Conservation (phyloP, 2,797 vertebrate species). For the Sebastes glaucus region DNA sequence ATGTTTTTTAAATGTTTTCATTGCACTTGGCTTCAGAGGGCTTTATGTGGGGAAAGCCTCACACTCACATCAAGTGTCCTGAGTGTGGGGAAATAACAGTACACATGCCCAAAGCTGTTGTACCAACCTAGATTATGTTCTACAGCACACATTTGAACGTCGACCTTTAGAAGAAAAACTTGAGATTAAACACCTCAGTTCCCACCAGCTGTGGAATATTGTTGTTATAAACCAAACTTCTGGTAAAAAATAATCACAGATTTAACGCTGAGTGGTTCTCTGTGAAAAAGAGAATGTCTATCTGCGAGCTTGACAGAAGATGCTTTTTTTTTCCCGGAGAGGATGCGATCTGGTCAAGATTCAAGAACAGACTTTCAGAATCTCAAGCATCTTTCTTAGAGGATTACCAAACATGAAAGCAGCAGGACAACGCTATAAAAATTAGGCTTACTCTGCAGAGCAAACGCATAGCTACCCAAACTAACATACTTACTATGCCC, state of each 20-base stretch:
- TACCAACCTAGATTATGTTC: neutral
- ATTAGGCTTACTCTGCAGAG: too few relatives aligned
- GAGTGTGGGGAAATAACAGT: neutral
- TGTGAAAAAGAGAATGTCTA: neutral
- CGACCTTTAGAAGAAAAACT: neutral
- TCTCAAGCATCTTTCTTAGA: neutral
- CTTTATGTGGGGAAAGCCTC: neutral
- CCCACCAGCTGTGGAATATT: neutral
- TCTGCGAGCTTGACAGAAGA: neutral
- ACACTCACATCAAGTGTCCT: neutral
- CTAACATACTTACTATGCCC: neutral
- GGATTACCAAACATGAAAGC: neutral
- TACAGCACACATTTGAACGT: neutral
- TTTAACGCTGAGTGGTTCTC: neutral
- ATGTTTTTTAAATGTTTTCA: neutral
- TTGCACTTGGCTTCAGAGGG: neutral
- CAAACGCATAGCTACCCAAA: neutral
- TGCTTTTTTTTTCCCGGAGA: neutral
- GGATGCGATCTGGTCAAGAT: neutral
- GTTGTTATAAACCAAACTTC: neutral
- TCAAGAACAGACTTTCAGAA: neutral
- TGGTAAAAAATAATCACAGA: neutral
- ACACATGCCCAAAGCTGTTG: neutral
- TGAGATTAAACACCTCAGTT: neutral
- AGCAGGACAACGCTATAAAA: neutral